Conservation (phyloP, 1,140 invertebrate species). For the Doryteuthis pealeii region DNA sequence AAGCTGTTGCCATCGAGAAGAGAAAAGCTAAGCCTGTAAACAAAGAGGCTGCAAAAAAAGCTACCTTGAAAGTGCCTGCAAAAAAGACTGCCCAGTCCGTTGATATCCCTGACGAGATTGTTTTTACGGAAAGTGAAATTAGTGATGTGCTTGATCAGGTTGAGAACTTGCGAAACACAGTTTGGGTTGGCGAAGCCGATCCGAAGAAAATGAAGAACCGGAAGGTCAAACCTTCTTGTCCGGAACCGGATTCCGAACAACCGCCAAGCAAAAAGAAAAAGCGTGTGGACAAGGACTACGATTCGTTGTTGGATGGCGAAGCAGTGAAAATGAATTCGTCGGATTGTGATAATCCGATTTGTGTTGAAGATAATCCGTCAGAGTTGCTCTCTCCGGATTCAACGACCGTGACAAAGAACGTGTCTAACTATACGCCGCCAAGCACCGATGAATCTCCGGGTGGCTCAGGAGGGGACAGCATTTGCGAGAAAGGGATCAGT, state of each 20-base stretch:
- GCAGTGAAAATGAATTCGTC: constrained; percentile 1
- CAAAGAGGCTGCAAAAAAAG: constrained; percentile 7
- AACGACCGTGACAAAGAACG: not conserved
- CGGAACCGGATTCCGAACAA: not conserved
- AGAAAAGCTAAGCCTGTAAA: not conserved
- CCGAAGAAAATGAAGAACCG: constrained; percentile 31
- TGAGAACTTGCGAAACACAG: constrained; percentile 37
- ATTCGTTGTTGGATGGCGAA: not conserved
- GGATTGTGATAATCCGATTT: not conserved
- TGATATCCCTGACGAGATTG: constrained; percentile 46
- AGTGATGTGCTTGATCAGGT: constrained; percentile 52
- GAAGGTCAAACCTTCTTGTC: constrained; percentile 19
- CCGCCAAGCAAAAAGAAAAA: constrained; percentile 24
- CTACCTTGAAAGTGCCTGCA: not conserved
- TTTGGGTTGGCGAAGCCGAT: constrained; percentile 17
- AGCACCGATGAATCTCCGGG: constrained; percentile 2
- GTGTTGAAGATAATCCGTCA: not conserved
- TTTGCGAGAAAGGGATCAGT: not conserved
- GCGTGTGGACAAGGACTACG: constrained; percentile 17
- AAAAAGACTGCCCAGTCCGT: not conserved
- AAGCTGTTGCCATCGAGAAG: constrained; percentile 15
- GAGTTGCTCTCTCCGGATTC: constrained; percentile 20
- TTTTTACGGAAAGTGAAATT: constrained; percentile 47
- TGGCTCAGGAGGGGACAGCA: not conserved
- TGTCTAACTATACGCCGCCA: not conserved